These are phyloP conservation scores for Dromiciops gliroides DNA, from an alignment of 2,113 vertebrate genomes.

Conservation along the genomic window DNA sequence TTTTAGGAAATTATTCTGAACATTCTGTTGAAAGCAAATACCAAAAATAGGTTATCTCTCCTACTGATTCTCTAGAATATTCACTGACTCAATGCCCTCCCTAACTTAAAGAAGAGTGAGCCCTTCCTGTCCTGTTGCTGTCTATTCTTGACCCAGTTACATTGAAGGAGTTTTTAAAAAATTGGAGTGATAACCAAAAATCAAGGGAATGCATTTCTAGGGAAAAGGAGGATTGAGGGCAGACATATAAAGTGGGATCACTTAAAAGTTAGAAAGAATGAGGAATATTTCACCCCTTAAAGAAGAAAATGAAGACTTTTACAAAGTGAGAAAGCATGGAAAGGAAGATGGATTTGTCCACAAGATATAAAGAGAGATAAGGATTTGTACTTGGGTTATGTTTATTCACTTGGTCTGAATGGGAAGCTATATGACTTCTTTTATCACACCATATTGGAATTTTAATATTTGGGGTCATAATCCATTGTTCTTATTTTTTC, in stretches of 20 bases:
- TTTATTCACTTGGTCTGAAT: slow-evolving; percentile 50
- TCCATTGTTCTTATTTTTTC: slow-evolving; percentile 44
- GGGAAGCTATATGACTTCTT: slow-evolving; percentile 39
- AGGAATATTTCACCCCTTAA: slow-evolving; percentile 2
- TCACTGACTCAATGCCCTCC: neutral
- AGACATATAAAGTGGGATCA: neutral
- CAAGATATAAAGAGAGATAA: neutral
- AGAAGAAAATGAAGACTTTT: neutral
- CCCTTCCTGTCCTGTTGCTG: neutral
- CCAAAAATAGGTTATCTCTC: neutral
- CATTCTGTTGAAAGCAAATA: slow-evolving; percentile 5
- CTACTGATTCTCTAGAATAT: slow-evolving; percentile 12
- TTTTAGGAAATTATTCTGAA: neutral
- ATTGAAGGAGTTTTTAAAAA: neutral
- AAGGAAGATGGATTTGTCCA: neutral
- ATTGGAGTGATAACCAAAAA: neutral
- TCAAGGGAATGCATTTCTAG: neutral
- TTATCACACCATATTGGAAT: slow-evolving; percentile 49
- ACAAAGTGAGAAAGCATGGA: neutral
- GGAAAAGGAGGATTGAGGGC: neutral
- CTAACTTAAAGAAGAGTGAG: slow-evolving; percentile 4
- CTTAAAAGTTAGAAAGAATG: neutral
- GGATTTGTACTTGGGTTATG: neutral
- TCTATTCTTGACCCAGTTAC: neutral
- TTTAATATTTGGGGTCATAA: slow-evolving; percentile 48